Conservation (phyloP, 2,797 vertebrate genomes). For the Protonibea diacanthus region DNA sequence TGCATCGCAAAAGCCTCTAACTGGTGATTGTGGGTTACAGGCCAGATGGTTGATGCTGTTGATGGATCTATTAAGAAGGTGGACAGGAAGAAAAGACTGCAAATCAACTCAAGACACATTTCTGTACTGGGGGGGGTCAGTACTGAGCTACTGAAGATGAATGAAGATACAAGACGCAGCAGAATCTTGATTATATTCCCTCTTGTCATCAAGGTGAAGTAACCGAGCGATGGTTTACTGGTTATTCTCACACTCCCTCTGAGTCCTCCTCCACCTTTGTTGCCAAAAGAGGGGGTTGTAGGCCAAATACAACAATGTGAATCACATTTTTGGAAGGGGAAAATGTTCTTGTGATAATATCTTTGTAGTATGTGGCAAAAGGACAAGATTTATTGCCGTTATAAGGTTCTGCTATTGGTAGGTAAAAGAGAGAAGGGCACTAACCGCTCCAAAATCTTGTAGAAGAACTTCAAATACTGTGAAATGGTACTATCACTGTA, state of each 20-base stretch:
- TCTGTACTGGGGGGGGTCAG: neutral
- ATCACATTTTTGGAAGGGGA: neutral
- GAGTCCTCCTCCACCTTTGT: neutral
- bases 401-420: neutral
- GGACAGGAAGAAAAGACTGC: slow-evolving; percentile 30
- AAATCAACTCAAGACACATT: slow-evolving; percentile 50
- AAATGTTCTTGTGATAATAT: neutral
- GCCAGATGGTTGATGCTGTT: slow-evolving; percentile 59
- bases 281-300: slow-evolving; percentile 53
- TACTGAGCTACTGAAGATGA: too few species aligned
- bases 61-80: slow-evolving; percentile 55
- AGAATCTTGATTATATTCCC: neutral
- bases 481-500: neutral
- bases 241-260: neutral
- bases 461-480: neutral
- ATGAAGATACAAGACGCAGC: neutral
- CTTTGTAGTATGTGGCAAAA: neutral
- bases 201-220: neutral
- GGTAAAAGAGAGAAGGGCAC: neutral
- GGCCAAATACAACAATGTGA: slow-evolving; percentile 18
- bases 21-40: slow-evolving; percentile 51
- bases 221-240: neutral
- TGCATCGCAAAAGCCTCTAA: slow-evolving; percentile 41
- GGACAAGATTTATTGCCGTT: neutral
- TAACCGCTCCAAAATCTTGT: neutral